Base-by-base conservation (phyloP, 2,797 vertebrate species). In the Sparidentex hasta region DNA sequence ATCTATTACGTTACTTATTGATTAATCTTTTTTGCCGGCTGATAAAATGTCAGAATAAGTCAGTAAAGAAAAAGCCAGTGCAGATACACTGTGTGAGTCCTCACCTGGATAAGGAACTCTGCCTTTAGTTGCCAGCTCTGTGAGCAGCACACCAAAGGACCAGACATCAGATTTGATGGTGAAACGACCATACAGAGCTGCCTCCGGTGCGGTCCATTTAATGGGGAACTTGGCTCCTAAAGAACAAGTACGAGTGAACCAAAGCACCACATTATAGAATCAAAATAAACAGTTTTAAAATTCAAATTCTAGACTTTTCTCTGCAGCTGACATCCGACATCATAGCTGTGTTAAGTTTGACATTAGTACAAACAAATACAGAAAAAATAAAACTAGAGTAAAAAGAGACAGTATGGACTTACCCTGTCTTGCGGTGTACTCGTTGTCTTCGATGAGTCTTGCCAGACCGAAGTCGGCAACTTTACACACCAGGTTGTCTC, bases 81-180 rank as follows among this genome's bases (percentile, higher is more conserved):
- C 33, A 33, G 43, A 47, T 18, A 29, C 29, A 27, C 47, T 25
- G n/a, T 21, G 7, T 3, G 33, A 25, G 48, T 25, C 11, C 14
- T 41, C 90, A 99, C 98, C 98, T 92, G 98, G 98, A 90, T 99
- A 99, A 0, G 98, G 98, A 79, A 99, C 98, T 91, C 98, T 94
- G 78, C 98, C 98, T 93, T 99, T 99, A 38, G 98, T 99, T 25
- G 97, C 97, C 82, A 99, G 95, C 90, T 99, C 98, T 0, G 98
- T 99, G 87, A 99, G 92, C 74, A 99, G 92, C 78, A 99, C 97
- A 55, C 98, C 98, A 1, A 99, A 99, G 70, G 98, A 99, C 98
- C 98, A 99, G 68, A 99, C 98, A 0, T 99, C 98, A 0, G 98
- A 99, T 88, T 99, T 99, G 93, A 99, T 99, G 88, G 98, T 99